These are phyloP conservation scores for Psittacula cyanocephala DNA, from an alignment of 2,113 vertebrate species.

Conservation along the genomic window DNA sequence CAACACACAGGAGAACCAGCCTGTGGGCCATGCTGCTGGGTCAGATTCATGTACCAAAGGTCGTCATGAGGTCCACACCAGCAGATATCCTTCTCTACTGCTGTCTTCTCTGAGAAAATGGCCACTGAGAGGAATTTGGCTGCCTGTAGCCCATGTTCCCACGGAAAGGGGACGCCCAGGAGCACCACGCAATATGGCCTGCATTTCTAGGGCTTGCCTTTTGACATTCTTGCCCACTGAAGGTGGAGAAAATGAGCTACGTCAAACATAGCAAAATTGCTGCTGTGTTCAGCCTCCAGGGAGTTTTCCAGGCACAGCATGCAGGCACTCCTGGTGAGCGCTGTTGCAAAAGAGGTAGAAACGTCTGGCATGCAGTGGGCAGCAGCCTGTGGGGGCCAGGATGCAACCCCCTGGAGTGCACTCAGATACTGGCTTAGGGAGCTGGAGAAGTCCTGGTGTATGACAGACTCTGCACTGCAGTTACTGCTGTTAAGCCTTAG, in stretches of 20 bases:
- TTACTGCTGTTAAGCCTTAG: background rate
- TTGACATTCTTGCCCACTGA: background rate
- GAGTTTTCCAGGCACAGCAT: rapidly evolving
- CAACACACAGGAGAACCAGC: background rate
- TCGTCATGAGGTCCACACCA: background rate
- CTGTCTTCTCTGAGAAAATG: background rate
- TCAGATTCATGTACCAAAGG: background rate
- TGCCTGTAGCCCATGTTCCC: rapidly evolving
- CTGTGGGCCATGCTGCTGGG: rapidly evolving
- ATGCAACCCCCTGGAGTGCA: background rate
- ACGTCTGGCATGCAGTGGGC: background rate
- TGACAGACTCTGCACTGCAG: background rate
- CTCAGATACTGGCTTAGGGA: background rate
- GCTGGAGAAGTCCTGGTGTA: background rate
- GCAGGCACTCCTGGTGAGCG: background rate
- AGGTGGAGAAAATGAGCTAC: background rate
- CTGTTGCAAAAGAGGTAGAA: background rate
- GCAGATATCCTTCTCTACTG: background rate
- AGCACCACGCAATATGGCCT: background rate
- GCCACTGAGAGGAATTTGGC: background rate
- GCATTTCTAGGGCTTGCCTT: background rate
- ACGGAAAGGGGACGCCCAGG: background rate
- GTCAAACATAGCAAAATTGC: background rate
- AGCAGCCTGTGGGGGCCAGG: background rate
- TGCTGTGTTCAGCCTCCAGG: background rate